Evolutionary conservation across 2,797 vertebrate species (phyloP), one percentile per base, ranked within the genome.

Genomic region (Acanthopagrus latus): DNA sequence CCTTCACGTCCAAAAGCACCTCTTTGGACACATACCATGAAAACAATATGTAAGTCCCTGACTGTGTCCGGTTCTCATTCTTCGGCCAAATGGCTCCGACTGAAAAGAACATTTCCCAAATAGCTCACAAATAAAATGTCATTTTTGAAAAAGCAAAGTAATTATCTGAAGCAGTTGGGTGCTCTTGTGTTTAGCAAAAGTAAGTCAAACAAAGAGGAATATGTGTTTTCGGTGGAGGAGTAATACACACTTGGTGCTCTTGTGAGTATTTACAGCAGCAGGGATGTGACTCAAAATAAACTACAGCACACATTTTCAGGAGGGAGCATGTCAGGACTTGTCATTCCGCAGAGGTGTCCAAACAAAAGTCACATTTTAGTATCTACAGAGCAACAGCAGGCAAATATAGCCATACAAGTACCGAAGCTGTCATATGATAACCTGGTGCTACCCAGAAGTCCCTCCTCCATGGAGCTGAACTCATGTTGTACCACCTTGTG

Each of bases 401-500:
- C 33, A 33, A 33, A 33, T 33, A 33, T 33, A 33, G 33, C 33
- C 33, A 33, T 33, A 33, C 33, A 33, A 33, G 33, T 33, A 33
- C 33, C 7, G 2, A 33, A 33, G 33, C 8, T 33, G 7, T 3
- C 13, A 2, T 20, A 44, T 23, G 4, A 23, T 1, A 29, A 52
- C 3, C 16, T 6, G 33, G 33, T 25, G 1, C 18, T 51, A 44
- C 3, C 25, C 54, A 64, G 3, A 38, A 51, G 23, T 17, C 2
- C 6, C 41, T 23, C 63, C 64, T 63, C 72, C 25, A 17, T 48
- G 59, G 41, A 41, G 44, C 11, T 18, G 16, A 2, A 21, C 47
- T 69, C 51, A 20, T 60, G 54, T 64, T 50, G 56, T 4, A 38
- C 47, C 63, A 67, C 18, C 52, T 60, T 52, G 23, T 48, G 17